A percentile compares a stretch with the other conserved stretches of the same genome.
Conservation (phyloP, 2,797 vertebrate genomes). For the Sebastes jordani region DNA sequence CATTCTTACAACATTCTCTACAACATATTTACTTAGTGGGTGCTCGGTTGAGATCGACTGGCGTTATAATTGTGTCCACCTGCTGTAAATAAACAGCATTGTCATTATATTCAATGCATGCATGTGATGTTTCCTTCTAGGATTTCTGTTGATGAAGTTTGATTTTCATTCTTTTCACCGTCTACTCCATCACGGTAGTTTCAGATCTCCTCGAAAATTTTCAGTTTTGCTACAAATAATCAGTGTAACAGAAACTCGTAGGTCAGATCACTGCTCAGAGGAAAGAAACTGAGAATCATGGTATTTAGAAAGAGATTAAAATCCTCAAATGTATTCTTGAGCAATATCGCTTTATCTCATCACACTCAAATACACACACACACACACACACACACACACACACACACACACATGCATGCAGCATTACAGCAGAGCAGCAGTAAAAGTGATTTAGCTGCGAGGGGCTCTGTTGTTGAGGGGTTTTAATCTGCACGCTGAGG, state of each 20-base stretch:
- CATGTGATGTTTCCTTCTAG: neutral
- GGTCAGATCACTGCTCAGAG: neutral
- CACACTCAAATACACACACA: neutral
- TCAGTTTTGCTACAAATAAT: neutral
- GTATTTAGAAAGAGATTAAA: neutral
- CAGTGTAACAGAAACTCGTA: neutral
- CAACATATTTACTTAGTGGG: too few species aligned
- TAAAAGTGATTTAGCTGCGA: slow-evolving; percentile 50
- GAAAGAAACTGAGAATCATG: neutral
- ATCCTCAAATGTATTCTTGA: neutral
- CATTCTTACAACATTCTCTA: too few species aligned
- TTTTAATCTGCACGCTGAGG: slow-evolving; percentile 47
- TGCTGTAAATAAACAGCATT: neutral
- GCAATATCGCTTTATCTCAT: neutral
- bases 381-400: neutral
- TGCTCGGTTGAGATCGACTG: too few species aligned
- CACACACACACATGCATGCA: neutral
- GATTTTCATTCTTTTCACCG: neutral
- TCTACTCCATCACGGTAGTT: neutral
- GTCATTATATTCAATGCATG: neutral
- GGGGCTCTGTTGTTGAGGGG: slow-evolving; percentile 10
- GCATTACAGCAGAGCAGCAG: slow-evolving; percentile 27
- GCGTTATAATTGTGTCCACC: too few species aligned
- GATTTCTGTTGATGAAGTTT: neutral
- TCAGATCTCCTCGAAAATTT: neutral